Conservation (phyloP, 2,888 invertebrate genomes). For the Amiota communis region DNA sequence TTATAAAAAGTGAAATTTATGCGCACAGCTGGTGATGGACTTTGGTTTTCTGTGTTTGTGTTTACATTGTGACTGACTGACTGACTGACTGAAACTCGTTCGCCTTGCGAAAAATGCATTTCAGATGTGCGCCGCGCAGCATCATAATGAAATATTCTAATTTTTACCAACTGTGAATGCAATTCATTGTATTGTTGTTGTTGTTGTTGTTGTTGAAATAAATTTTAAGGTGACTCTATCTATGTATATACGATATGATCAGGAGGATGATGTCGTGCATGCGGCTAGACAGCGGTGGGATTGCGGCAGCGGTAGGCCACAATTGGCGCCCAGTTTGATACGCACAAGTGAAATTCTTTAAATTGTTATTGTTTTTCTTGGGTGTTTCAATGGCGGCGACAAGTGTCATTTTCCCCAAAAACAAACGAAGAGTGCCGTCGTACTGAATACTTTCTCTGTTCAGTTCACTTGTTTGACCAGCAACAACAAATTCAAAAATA, state of each 20-base stretch:
- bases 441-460: background rate
- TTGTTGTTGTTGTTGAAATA: too few relatives aligned
- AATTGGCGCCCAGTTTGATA: conserved; percentile 60
- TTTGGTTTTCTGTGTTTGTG: background rate
- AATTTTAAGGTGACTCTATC: too few relatives aligned
- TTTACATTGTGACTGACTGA: background rate
- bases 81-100: background rate
- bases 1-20: conserved; percentile 56
- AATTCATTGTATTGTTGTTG: too few relatives aligned
- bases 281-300: conserved; percentile 53
- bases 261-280: background rate
- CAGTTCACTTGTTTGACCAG: conserved; percentile 33
- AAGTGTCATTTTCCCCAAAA: background rate
- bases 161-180: conserved; percentile 12
- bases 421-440: conserved; percentile 1
- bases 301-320: conserved; percentile 31
- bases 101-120: background rate
- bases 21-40: conserved; percentile 58
- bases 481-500: too few relatives aligned
- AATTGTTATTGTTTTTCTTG: conserved; percentile 43
- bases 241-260: background rate
- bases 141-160: conserved; percentile 18
- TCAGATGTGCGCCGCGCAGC: background rate
- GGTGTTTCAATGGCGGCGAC: conserved; percentile 35
- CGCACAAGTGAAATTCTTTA: conserved; percentile 56